Evolutionary conservation across 1,140 invertebrate genomes (phyloP).

Genomic region (Euborellia annulipes): DNA sequence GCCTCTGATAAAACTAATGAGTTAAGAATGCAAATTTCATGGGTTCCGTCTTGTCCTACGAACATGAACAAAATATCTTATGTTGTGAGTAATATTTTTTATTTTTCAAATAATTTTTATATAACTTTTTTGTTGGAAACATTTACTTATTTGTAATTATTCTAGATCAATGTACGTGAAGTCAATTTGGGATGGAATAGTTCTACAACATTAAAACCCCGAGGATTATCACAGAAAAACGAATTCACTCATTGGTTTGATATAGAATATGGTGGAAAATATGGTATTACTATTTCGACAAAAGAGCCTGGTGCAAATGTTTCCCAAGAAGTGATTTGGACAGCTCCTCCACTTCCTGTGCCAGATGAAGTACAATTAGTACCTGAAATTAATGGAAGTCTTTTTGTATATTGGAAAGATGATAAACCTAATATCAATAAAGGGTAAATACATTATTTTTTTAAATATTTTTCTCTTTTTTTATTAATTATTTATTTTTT

Average conservation of each 20-base stretch:
- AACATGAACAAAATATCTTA: constrained; percentile 37
- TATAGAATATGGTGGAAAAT: constrained; percentile 43
- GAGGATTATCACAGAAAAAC: not conserved
- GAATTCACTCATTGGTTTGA: constrained; percentile 25
- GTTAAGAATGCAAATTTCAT: constrained; percentile 27
- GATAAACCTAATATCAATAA: constrained; percentile 5
- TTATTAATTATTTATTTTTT: constrained; percentile 12
- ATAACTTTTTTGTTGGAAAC: too few species aligned
- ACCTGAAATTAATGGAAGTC: constrained; percentile 35
- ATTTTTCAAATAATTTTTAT: not conserved
- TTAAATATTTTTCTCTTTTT: not conserved
- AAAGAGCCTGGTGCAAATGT: constrained; percentile 26
- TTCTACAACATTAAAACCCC: constrained; percentile 6
- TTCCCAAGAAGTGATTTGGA: constrained; percentile 29
- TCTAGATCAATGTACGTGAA: too few species aligned
- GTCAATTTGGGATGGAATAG: not conserved
- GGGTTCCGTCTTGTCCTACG: constrained; percentile 32
- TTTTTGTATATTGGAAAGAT: constrained; percentile 45
- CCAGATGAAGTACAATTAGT: constrained; percentile 45
- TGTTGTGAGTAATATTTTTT: constrained; percentile 29
- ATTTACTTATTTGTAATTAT: too few species aligned
- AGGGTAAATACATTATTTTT: not conserved
- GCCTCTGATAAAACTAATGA: constrained; percentile 15
- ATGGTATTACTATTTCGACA: constrained; percentile 42
- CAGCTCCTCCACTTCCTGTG: constrained; percentile 39